These are phyloP conservation scores for Puntigrus tetrazona DNA, from an alignment of 2,113 vertebrate species.

Conservation along the genomic window DNA sequence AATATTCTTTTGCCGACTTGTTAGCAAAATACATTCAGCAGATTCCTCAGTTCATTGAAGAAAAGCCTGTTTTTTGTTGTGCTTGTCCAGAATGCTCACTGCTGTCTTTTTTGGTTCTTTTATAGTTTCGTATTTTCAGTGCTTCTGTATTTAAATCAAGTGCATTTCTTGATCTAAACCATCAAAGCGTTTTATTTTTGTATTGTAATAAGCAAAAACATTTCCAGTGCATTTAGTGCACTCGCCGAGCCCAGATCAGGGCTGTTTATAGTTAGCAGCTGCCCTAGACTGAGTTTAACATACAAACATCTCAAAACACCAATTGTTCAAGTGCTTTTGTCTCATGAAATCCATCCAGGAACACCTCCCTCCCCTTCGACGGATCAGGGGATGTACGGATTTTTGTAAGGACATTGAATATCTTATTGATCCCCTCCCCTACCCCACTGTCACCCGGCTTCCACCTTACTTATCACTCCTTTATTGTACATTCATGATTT, in stretches of 20 bases:
- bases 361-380: slow-evolving; percentile 58
- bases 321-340: slow-evolving; percentile 52
- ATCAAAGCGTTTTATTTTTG: neutral
- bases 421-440: slow-evolving; percentile 29
- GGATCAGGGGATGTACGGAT: slow-evolving; percentile 71
- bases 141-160: slow-evolving; percentile 19
- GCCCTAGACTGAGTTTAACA: neutral
- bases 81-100: neutral
- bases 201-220: neutral
- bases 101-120: neutral
- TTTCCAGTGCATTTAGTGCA: slow-evolving; percentile 1
- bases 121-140: neutral
- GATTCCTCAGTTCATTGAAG: neutral
- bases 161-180: neutral
- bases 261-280: neutral
- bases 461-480: neutral
- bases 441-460: neutral
- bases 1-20: neutral
- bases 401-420: slow-evolving; percentile 72
- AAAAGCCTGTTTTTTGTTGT: slow-evolving; percentile 19
- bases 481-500: neutral
- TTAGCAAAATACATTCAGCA: neutral
- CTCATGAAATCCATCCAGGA: slow-evolving; percentile 66
- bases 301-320: neutral
- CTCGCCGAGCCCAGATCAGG: neutral